Evolutionary conservation across 37 sponge, comb jelly and placozoan species (phyloP), one percentile per base, ranked within the genome.

Genomic region (Cladorhizidae sp.): DNA sequence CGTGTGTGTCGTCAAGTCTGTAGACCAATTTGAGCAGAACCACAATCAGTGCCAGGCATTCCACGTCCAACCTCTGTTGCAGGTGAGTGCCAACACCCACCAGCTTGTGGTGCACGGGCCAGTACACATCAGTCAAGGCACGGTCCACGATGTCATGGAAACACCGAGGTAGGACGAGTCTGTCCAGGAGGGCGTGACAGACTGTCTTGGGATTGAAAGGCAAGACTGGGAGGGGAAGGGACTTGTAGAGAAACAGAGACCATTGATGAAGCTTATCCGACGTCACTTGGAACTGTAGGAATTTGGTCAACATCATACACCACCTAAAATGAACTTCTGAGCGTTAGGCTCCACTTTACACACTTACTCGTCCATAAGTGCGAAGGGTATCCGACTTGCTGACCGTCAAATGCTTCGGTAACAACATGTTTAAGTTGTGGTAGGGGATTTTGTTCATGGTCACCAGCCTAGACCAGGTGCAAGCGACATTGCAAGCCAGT

Each of bases 1-100:
- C 89, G 74, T 35, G 67, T 0, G 31, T 35, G 37, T 89, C 89
- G 49, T 89, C 89, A 56, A 89, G 64, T 36, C 75, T 40, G 75
- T 89, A 83, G 17, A 79, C 18, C 31, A 89, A 43, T 42, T 67
- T 83, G 64, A 89, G 51, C 25, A 89, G 29, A 0, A 83, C 40
- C 31, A 89, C 70, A 20, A 89, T 80, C 57, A 78, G 45, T 49
- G 83, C 67, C 57, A 78, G 35, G 23, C 86, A 86, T 72, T 85
- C 85, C 22, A 35, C 52, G 35, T 85, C 85, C 50, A 77, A 40
- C n/a, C 86, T 37, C 50, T 29, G 33, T 1, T 6, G 9, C 3
- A 41, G 25, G 22, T 28, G n/a, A 52, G 67, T 21, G 2, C 1
- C 32, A 0, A 54, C 38, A 18, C 38, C 29, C 21, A 5, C 56